Percentiles rank a stretch among this genome's conserved stretches.
Conservation (phyloP, 2,888 invertebrate genomes). For the Drosophila formosana region DNA sequence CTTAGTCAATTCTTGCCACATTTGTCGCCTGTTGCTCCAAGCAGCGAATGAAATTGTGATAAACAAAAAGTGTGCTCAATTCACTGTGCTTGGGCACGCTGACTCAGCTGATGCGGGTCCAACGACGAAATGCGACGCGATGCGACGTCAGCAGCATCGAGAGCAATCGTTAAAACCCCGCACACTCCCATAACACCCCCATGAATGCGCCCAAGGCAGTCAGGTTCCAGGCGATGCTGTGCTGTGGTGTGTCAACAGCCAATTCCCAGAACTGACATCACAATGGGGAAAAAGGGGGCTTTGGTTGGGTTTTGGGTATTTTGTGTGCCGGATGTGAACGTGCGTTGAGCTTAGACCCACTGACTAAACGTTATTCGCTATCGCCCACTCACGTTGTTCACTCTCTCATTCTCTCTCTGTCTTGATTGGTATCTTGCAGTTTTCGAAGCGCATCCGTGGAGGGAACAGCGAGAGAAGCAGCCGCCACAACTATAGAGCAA, state of each 20-base stretch:
- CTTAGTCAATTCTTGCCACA: neutral
- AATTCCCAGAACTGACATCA: constrained; percentile 64
- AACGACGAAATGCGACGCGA: constrained; percentile 18
- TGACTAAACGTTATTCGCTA: constrained; percentile 36
- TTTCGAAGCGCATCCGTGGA: constrained; percentile 74
- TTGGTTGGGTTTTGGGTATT: constrained; percentile 45
- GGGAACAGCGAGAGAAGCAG: constrained; percentile 71
- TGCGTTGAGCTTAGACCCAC: constrained; percentile 46
- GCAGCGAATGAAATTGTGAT: constrained; percentile 45
- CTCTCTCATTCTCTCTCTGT: constrained; percentile 12
- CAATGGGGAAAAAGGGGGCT: constrained; percentile 21
- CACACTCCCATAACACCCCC: constrained; percentile 6
- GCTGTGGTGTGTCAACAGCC: constrained; percentile 63
- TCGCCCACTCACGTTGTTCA: neutral
- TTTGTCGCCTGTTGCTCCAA: constrained; percentile 53
- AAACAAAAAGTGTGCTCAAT: constrained; percentile 58
- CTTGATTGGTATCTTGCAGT: constrained; percentile 56
- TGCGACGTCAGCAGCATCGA: constrained; percentile 19
- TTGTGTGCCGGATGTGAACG: constrained; percentile 66
- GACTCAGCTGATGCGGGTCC: constrained; percentile 70
- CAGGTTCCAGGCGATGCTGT: constrained; percentile 42
- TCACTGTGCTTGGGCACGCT: constrained; percentile 40
- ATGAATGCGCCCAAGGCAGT: constrained; percentile 62
- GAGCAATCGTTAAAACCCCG: constrained; percentile 41
- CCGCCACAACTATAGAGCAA: constrained; percentile 61